These are phyloP conservation scores for Psilopogon haemacephalus DNA, from an alignment of 2,113 vertebrate species.

Conservation along the genomic window DNA sequence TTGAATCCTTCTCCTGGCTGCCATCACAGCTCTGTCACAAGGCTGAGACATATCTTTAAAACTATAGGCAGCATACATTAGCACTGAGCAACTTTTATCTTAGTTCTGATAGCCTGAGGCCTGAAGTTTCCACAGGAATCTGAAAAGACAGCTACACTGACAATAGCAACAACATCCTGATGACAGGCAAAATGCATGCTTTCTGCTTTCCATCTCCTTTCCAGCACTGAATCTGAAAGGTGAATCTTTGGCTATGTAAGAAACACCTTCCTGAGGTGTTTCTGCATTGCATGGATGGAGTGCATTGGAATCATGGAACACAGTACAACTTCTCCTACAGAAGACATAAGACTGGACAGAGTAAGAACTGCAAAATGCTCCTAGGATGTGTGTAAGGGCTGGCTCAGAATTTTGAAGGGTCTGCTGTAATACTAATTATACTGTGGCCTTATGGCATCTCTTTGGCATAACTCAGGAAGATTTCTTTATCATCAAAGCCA, in stretches of 20 bases:
- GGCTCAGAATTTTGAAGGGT: not conserved
- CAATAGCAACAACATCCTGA: not conserved
- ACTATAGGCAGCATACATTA: not conserved
- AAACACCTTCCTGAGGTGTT: not conserved
- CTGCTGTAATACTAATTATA: not conserved
- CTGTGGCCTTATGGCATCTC: not conserved
- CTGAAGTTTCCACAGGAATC: not conserved
- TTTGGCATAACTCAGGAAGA: not conserved
- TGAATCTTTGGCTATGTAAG: not conserved
- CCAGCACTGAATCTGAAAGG: not conserved
- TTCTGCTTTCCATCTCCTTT: not conserved
- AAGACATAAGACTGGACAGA: not conserved
- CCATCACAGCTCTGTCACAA: not conserved
- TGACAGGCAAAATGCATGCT: not conserved
- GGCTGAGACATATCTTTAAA: not conserved
- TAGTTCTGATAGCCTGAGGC: not conserved
- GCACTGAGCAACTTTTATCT: not conserved
- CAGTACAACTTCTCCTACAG: not conserved
- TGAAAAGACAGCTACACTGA: not conserved
- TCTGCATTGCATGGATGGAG: not conserved
- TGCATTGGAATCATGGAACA: rapidly evolving
- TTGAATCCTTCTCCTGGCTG: not conserved
- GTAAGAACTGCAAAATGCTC: not conserved
- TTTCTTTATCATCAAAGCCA: not conserved
- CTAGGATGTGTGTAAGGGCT: not conserved